Percentiles rank a stretch among this genome's conserved stretches.
Evolutionary conservation across 2,113 vertebrate genomes (phyloP).

Genomic region (Lycaon pictus): DNA sequence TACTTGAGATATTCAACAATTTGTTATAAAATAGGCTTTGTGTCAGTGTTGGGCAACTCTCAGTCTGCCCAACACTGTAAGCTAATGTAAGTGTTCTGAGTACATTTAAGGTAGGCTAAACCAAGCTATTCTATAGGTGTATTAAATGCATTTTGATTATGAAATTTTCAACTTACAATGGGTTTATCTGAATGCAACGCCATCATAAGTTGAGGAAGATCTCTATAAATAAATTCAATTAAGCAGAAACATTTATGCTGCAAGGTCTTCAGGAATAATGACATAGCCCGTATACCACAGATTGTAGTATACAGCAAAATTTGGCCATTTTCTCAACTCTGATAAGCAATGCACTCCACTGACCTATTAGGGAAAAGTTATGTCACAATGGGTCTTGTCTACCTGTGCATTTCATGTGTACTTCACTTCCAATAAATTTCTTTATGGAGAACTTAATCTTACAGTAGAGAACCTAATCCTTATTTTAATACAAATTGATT

Average conservation of each 20-base stretch:
- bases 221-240: background rate
- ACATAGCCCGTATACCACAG: background rate
- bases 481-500: slow-evolving; percentile 72
- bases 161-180: background rate
- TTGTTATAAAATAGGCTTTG: background rate
- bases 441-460: background rate
- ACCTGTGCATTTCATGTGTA: background rate
- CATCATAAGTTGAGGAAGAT: background rate
- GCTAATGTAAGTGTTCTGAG: background rate
- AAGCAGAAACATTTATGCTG: background rate
- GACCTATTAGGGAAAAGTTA: background rate
- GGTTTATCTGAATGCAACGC: background rate
- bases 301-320: background rate
- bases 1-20: background rate
- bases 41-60: background rate
- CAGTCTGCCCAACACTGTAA: background rate
- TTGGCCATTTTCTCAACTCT: background rate
- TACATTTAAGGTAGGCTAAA: background rate
- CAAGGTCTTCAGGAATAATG: background rate
- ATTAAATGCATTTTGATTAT: background rate
- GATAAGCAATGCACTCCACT: background rate
- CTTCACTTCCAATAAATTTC: background rate
- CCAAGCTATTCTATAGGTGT: background rate
- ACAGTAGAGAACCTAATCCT: background rate
- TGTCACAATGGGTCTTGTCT: background rate